A percentile compares a stretch with the other conserved stretches of the same genome.
These are phyloP conservation scores for Cryptocephalus primarius DNA, from an alignment of 2,888 invertebrate species.

Conservation along the genomic window DNA sequence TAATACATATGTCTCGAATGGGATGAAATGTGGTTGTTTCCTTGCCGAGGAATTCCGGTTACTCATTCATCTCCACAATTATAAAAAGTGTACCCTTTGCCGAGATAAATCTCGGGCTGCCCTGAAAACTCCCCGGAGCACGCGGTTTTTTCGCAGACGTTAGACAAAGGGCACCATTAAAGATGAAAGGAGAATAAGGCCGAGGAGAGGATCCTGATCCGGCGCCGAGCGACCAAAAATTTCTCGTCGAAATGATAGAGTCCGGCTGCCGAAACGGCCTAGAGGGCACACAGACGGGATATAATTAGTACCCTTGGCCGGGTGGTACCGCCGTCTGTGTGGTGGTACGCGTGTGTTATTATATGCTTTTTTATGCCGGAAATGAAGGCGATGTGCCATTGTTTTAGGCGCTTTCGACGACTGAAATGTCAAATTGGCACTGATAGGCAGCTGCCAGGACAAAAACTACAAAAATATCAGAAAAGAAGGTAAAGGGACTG, in stretches of 20 bases:
- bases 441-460: no score
- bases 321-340: slow-evolving; percentile 25
- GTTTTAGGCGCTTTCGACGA: neutral
- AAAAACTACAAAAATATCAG: no score
- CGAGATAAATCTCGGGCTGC: no score
- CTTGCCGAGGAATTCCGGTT: no score
- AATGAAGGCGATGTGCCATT: slow-evolving; percentile 21
- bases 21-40: no score
- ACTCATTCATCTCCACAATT: no score
- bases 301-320: slow-evolving; percentile 29
- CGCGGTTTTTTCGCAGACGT: neutral
- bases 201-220: neutral
- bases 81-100: no score
- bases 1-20: no score
- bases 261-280: slow-evolving; percentile 17
- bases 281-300: slow-evolving; percentile 14
- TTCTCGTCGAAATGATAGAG: slow-evolving; percentile 32
- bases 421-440: no score
- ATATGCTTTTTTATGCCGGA: slow-evolving; percentile 39
- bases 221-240: neutral
- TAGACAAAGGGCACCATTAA: neutral
- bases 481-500: no score
- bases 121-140: no score
- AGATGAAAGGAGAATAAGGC: neutral
- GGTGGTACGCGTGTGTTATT: slow-evolving; percentile 32